These are phyloP conservation scores for Eulacestoma nigropectus DNA, from an alignment of 2,113 vertebrate species.

Conservation along the genomic window DNA sequence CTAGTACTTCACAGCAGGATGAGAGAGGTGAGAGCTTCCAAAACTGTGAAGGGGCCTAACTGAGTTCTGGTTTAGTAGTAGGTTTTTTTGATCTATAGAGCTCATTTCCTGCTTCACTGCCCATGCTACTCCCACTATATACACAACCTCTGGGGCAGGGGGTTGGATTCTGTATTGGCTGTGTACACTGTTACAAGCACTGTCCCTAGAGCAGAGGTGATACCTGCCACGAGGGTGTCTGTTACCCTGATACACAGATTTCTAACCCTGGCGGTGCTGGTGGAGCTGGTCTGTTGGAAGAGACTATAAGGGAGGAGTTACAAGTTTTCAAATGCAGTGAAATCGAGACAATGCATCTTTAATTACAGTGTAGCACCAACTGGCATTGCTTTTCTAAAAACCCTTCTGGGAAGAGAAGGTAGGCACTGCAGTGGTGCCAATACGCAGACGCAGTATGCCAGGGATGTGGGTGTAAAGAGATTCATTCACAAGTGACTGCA, in stretches of 20 bases:
- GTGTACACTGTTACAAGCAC: not conserved
- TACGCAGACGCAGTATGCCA: fast-evolving
- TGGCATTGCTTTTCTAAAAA: not conserved
- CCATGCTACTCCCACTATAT: not conserved
- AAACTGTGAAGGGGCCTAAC: not conserved
- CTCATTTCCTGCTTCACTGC: not conserved
- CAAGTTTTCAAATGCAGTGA: not conserved
- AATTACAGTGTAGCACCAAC: not conserved
- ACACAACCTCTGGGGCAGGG: not conserved
- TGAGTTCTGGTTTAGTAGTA: not conserved
- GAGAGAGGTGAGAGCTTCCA: not conserved
- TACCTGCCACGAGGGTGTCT: not conserved
- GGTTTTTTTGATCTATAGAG: not conserved
- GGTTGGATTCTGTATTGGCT: not conserved
- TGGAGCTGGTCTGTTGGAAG: not conserved
- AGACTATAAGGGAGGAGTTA: not conserved
- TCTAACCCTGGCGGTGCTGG: not conserved
- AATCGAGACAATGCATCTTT: not conserved
- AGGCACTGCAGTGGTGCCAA: not conserved
- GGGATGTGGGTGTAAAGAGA: not conserved
- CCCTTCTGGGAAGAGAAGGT: not conserved
- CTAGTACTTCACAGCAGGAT: not conserved
- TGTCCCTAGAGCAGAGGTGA: not conserved
- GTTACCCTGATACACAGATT: not conserved
- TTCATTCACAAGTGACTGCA: not conserved